Conservation (phyloP, 2,113 vertebrate genomes). For the Gracilinanus agilis region DNA sequence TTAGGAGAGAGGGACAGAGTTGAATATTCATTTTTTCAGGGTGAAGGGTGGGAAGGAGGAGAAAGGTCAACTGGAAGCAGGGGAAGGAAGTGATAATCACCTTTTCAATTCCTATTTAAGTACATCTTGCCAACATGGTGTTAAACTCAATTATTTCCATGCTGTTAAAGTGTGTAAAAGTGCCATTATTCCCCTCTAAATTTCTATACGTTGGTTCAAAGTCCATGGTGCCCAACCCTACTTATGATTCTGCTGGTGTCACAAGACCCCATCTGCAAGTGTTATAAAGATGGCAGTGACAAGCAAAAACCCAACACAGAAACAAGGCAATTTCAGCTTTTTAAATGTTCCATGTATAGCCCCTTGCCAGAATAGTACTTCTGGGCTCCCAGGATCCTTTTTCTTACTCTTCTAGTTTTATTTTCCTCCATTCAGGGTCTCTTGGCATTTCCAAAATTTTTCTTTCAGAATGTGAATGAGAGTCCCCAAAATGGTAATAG, state of each 20-base stretch:
- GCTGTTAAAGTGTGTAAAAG: neutral
- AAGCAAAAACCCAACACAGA: neutral
- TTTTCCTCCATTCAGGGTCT: neutral
- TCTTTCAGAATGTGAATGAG: neutral
- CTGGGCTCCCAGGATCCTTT: neutral
- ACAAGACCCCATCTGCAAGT: neutral
- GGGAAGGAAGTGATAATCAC: neutral
- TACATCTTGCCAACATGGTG: neutral
- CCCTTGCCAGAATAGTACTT: neutral
- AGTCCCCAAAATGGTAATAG: neutral
- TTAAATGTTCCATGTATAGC: neutral
- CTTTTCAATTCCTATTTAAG: neutral
- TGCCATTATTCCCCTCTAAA: neutral
- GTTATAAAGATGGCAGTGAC: neutral
- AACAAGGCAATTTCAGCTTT: neutral
- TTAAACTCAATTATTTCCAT: neutral
- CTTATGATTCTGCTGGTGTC: neutral
- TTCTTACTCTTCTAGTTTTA: neutral
- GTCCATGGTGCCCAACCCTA: neutral
- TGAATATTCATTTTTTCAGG: neutral
- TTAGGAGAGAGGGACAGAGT: neutral
- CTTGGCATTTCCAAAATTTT: neutral
- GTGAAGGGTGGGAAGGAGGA: neutral
- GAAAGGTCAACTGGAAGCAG: neutral
- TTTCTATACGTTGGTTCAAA: neutral